These are phyloP conservation scores for Drosophila rhopaloa DNA, from an alignment of 1,140 invertebrate species.

Conservation along the genomic window DNA sequence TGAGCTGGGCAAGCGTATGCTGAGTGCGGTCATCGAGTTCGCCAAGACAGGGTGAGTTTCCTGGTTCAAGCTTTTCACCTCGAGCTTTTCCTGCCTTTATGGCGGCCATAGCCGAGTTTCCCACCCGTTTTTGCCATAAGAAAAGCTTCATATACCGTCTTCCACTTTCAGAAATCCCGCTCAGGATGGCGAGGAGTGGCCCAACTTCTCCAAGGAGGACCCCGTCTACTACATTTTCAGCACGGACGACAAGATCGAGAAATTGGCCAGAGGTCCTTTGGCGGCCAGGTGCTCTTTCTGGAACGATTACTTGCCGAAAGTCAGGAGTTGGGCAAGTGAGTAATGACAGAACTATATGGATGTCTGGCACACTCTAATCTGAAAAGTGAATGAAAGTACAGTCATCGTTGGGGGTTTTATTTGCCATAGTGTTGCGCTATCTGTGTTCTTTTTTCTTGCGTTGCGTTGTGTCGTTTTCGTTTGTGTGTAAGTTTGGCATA, in stretches of 20 bases:
- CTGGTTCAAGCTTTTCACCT: slow-evolving; percentile 16
- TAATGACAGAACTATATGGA: slow-evolving; percentile 16
- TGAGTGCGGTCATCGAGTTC: slow-evolving; percentile 94
- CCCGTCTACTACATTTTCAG: slow-evolving; percentile 96
- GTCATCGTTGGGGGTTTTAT: slow-evolving; percentile 26
- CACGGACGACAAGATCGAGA: slow-evolving; percentile 87
- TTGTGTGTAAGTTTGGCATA: slow-evolving; percentile 51
- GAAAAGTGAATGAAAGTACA: slow-evolving; percentile 35
- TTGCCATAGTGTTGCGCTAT: slow-evolving; percentile 15
- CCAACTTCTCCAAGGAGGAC: slow-evolving; percentile 92
- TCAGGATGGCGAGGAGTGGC: slow-evolving; percentile 93
- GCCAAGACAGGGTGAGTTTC: slow-evolving; percentile 92
- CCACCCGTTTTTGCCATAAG: slow-evolving; percentile 22
- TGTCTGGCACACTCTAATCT: slow-evolving; percentile 16
- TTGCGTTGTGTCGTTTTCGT: slow-evolving; percentile 48
- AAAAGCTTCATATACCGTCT: slow-evolving; percentile 7
- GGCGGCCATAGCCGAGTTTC: slow-evolving; percentile 3
- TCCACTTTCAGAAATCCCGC: slow-evolving; percentile 89
- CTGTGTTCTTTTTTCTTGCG: slow-evolving; percentile 14
- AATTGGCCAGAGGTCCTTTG: slow-evolving; percentile 90
- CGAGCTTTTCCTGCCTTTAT: slow-evolving; percentile 24
- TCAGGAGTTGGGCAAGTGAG: slow-evolving; percentile 90
- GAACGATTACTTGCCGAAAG: slow-evolving; percentile 96
- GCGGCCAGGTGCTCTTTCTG: slow-evolving; percentile 96
- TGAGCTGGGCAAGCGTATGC: slow-evolving; percentile 93